phyloP scores from a whole-genome alignment of 1,140 invertebrate species.

The Eubasilissa regina region DNA sequence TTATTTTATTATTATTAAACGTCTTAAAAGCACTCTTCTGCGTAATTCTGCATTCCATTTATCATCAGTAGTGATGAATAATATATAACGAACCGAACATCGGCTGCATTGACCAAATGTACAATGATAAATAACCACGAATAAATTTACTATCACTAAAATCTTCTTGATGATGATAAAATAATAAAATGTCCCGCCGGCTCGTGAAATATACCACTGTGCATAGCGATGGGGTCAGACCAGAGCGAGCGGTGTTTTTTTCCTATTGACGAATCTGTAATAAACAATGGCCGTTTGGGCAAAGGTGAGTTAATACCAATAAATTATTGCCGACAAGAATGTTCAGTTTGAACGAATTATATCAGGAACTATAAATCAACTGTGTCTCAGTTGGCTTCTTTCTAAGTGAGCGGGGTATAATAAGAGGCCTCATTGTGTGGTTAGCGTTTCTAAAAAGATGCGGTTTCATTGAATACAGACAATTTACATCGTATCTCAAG shows the following conservation, averaged over 20 bases:
- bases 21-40: no score
- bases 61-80: no score
- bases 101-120: no score
- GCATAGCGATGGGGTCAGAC: no score
- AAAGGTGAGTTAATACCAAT: conserved; percentile 31
- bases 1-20: no score
- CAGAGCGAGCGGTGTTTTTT: not conserved
- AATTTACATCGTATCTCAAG: not conserved
- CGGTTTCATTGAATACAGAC: conserved; percentile 8
- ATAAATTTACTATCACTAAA: no score
- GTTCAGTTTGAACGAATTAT: conserved; percentile 5
- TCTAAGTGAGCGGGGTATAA: conserved; percentile 13
- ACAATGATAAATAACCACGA: no score
- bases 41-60: no score
- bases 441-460: not conserved
- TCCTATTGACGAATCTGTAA: not conserved
- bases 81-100: no score
- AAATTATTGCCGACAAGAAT: conserved; percentile 12
- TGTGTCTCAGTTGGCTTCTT: conserved; percentile 10
- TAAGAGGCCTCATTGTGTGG: conserved; percentile 22
- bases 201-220: no score
- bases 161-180: no score
- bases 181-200: no score
- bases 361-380: conserved; percentile 13
- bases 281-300: conserved; percentile 4